Base-by-base conservation (phyloP, 2,113 vertebrate species). In the Xyliphius kryptos region DNA sequence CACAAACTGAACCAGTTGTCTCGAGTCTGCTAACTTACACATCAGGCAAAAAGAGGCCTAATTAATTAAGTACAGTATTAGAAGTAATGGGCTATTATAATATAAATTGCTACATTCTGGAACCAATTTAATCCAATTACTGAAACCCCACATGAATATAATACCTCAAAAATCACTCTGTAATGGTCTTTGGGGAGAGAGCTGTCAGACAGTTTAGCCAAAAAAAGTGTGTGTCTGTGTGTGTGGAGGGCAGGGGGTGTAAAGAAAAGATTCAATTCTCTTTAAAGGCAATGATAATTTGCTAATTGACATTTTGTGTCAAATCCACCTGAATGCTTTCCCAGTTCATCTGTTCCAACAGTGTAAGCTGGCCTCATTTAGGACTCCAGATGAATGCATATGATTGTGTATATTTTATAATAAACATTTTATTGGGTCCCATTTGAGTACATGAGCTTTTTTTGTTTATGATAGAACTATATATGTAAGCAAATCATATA, bases 81-180 rank as follows among this genome's bases (percentile, higher is more conserved):
- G 83, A 86, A 88, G 85, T 89, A 88, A 87, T 88, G 83, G 86
- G 84, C 88, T 87, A 89, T 89, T 88, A 87, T 87, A 89, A 88
- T 89, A 88, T 89, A 88, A 89, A 89, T 87, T 87, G 84, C 85
- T 87, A 89, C 87, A 89, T 88, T 89, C 87, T 89, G 86, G 86
- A 89, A 88, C 86, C 87, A 88, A 89, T 88, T 88, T 89, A 89
- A 89, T 89, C 87, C 85, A 88, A 89, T 89, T 89, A 89, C 85
- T 87, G 82, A 81, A 88, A 85, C 82, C 87, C 85, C 85, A 86
- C 80, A 84, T 87, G 87, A 89, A 89, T 89, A 86, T 88, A 86
- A 87, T 87, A 86, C 84, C 86, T 89, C 82, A 83, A 88, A 87
- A 89, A 88, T 88, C 85, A 87, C 87, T 86, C 80, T 75, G 76